Evolutionary conservation across 1,140 invertebrate species (phyloP).

Genomic region (Pristionchus pacificus): DNA sequence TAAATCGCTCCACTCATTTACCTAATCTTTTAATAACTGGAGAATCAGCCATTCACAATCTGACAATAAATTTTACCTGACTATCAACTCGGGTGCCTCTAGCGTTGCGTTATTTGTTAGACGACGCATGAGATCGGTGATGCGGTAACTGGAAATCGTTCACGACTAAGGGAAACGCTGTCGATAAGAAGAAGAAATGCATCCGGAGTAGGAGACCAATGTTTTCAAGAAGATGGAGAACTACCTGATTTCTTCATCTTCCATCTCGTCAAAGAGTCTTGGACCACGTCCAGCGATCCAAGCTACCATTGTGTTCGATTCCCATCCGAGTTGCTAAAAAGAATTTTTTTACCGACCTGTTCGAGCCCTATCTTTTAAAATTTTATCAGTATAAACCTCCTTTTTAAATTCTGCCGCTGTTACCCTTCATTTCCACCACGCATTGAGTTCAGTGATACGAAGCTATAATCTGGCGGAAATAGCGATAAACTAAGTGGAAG

Average conservation of each 20-base stretch:
- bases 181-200: no score
- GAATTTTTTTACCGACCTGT: no score
- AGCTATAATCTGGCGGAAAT: no score
- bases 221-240: no score
- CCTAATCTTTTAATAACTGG: neutral
- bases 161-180: no score
- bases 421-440: neutral
- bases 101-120: neutral
- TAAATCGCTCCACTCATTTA: neutral
- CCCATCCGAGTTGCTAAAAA: constrained; percentile 28
- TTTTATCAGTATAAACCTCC: no score
- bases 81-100: neutral
- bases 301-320: constrained; percentile 26
- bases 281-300: constrained; percentile 34
- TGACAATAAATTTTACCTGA: no score
- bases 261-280: constrained; percentile 28
- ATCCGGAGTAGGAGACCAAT: no score
- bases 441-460: neutral
- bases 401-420: neutral
- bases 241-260: constrained; percentile 21
- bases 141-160: no score
- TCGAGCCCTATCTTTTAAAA: no score
- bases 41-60: no score
- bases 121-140: constrained; percentile 2
- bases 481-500: no score